phyloP scores from a whole-genome alignment of 2,797 vertebrate genomes.

The Enteromius anoplus region DNA sequence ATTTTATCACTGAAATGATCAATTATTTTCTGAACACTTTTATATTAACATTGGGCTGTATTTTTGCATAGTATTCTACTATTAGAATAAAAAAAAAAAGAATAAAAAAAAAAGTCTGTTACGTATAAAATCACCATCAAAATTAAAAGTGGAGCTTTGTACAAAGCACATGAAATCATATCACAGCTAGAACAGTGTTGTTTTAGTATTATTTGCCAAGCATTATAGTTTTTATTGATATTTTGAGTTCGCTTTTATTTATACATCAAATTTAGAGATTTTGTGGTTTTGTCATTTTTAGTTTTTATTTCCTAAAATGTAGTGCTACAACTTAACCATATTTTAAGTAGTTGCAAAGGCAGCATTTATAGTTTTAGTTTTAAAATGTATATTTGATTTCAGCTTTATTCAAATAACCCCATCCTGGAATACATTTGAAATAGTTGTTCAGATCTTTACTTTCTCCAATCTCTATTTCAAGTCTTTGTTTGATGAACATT shows the following conservation, averaged over 20 bases:
- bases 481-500: neutral
- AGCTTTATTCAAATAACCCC: neutral
- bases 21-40: neutral
- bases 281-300: neutral
- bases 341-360: neutral
- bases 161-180: neutral
- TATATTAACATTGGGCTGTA: neutral
- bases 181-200: neutral
- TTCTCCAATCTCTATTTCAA: neutral
- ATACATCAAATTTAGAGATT: neutral
- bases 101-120: neutral
- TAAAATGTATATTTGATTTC: neutral
- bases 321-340: neutral
- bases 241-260: neutral
- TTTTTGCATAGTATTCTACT: neutral
- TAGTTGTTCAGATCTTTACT: neutral
- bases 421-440: neutral
- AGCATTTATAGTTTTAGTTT: neutral
- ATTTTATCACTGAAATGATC: neutral
- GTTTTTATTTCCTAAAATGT: neutral
- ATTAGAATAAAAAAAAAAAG: neutral
- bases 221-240: neutral
- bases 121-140: neutral
- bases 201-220: neutral
- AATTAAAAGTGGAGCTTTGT: neutral